Conservation (phyloP, 2,888 invertebrate genomes). For the Nymphalis urticae region DNA sequence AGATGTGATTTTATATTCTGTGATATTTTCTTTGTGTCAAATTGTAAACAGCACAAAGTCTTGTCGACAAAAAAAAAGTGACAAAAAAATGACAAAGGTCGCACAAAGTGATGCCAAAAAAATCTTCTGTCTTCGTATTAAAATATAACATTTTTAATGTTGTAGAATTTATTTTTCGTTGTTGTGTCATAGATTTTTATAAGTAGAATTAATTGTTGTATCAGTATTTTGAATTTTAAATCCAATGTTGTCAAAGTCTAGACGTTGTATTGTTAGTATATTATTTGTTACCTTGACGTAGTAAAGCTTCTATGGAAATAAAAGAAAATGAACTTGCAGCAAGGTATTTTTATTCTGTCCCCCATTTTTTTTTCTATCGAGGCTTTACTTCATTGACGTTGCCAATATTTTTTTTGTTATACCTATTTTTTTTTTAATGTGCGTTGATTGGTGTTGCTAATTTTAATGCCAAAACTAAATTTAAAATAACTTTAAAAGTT, state of each 20-base stretch:
- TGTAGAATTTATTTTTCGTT: not conserved
- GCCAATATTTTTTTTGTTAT: slow-evolving; percentile 9
- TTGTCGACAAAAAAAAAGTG: slow-evolving; percentile 6
- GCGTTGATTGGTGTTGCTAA: not conserved
- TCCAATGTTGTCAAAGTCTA: not conserved
- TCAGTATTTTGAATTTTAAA: not conserved
- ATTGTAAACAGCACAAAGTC: slow-evolving; percentile 20
- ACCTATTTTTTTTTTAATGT: not conserved
- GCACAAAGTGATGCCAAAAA: not conserved
- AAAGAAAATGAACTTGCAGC: slow-evolving; percentile 35
- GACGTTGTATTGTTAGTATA: slow-evolving; percentile 9
- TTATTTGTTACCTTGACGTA: slow-evolving; percentile 28
- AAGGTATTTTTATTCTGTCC: slow-evolving; percentile 40
- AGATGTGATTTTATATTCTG: slow-evolving; percentile 29
- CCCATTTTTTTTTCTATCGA: slow-evolving; percentile 38
- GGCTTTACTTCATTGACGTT: slow-evolving; percentile 40
- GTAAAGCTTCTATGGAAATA: slow-evolving; percentile 47
- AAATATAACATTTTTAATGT: not conserved
- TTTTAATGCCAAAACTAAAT: too few relatives aligned
- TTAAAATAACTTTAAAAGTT: too few relatives aligned
- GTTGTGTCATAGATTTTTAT: not conserved
- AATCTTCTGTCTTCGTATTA: not conserved
- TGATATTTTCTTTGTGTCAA: slow-evolving; percentile 33
- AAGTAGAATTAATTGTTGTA: not conserved
- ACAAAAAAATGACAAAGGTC: not conserved